Base-by-base conservation (phyloP, 2,888 invertebrate genomes). In the Bibio marci region DNA sequence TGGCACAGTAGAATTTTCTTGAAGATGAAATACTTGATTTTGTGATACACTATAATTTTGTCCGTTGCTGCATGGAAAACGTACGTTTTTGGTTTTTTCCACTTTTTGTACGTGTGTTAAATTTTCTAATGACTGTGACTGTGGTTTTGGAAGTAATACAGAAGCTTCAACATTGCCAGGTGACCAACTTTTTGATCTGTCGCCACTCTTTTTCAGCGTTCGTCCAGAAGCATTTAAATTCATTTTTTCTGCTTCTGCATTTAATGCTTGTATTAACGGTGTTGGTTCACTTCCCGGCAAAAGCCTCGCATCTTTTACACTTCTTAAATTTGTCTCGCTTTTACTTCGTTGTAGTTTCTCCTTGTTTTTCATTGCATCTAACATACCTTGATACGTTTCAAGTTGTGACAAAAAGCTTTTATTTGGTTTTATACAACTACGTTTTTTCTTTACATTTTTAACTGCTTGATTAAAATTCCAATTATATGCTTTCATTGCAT, bases 401-500 rank as follows among this genome's bases (percentile, higher is more conserved):
- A 98, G 68, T 62, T 98, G 97, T 50, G 79, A 73, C 50, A 92
- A 70, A 65, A 98, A 98, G 54, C 87, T 92, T 38, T 76, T 79
- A 64, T 98, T 98, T 10, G 98, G 98, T 58, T 92, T 91, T 48
- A 97, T 88, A 62, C 94, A 94, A 55, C 71, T 85, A 19, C 98
- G 71, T 55, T 86, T 85, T 43, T 80, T 73, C 61, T 88, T 91
- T 0, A 97, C 95, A 62, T 87, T 85, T 44, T 80, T 76, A 51
- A 87, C 67, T 2, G 97, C 91, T 51, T 82, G 77, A 44, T 82
- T 75, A 52, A 94, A 81, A 52, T 86, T 80, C 91, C 90, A 91
- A 56, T 86, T 83, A 62, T 83, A 85, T 15, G 91, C 90, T 64
- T 97, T 97, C 97, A 98, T 98, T 18, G 91, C 87, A 64, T 91